Evolutionary conservation across 1,140 invertebrate genomes (phyloP).

Genomic region (Orius insidiosus): DNA sequence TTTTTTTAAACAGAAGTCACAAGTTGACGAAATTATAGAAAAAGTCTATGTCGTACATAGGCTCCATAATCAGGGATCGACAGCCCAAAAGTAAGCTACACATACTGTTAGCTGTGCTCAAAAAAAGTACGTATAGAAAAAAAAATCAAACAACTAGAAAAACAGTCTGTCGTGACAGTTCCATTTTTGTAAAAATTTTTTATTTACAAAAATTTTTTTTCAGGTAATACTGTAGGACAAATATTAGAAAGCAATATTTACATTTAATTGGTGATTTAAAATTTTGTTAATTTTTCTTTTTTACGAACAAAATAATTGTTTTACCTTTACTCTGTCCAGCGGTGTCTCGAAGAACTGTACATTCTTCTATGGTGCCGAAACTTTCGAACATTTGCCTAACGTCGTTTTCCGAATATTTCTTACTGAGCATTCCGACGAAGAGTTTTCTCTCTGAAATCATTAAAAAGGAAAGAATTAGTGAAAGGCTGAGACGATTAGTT

Average conservation of each 20-base stretch:
- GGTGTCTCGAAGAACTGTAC: conserved; percentile 87
- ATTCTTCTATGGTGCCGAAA: conserved; percentile 93
- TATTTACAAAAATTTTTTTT: no score
- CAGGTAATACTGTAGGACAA: no score
- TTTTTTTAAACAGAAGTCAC: neutral
- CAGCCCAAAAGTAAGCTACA: conserved; percentile 15
- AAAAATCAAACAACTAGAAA: no score
- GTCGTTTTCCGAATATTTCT: conserved; percentile 91
- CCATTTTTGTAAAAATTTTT: no score
- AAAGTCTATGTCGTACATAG: neutral
- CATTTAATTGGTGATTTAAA: neutral
- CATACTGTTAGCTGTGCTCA: conserved; percentile 15
- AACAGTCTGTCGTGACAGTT: no score
- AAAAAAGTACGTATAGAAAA: conserved; percentile 4
- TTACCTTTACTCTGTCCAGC: conserved; percentile 75
- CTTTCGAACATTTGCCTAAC: conserved; percentile 81
- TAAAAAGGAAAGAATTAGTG: conserved; percentile 20
- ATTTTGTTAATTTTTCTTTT: neutral
- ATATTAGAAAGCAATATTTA: no score
- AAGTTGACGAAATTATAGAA: neutral
- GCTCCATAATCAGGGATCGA: neutral
- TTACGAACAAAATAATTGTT: neutral
- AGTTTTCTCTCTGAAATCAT: conserved; percentile 87
- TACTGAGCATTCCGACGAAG: conserved; percentile 97
- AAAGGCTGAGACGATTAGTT: no score